Evolutionary conservation across 1,140 invertebrate species (phyloP).

Genomic region (Rhizoglyphus robini): DNA sequence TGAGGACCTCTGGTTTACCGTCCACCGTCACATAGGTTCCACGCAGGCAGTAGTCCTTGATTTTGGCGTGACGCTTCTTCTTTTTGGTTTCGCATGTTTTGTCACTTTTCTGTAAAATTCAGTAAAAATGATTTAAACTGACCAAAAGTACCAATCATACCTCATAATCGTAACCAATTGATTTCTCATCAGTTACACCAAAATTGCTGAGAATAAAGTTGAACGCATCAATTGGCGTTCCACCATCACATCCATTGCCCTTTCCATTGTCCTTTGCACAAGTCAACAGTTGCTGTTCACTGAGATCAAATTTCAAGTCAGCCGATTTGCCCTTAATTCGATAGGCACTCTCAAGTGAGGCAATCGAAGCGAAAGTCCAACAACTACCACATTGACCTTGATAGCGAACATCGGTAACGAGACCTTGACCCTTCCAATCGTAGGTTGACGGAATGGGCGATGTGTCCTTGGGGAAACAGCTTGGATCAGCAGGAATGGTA

Average conservation of each 20-base stretch:
- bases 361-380: conserved; percentile 15
- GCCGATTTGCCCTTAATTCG: too few relatives aligned
- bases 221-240: conserved; percentile 66
- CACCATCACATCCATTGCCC: conserved; percentile 86
- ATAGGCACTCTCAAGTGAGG: too few relatives aligned
- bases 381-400: conserved; percentile 16
- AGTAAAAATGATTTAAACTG: too few relatives aligned
- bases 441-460: conserved; percentile 49
- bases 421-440: too few relatives aligned
- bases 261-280: conserved; percentile 84
- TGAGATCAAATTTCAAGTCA: conserved; percentile 60
- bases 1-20: too few relatives aligned
- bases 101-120: not conserved
- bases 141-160: too few relatives aligned
- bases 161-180: conserved; percentile 8
- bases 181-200: conserved; percentile 20
- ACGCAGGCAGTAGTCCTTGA: too few relatives aligned
- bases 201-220: conserved; percentile 23
- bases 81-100: not conserved
- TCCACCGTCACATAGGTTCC: too few relatives aligned
- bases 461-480: not conserved
- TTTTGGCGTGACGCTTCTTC: too few relatives aligned
- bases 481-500: not conserved
- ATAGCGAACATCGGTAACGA: too few relatives aligned
- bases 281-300: too few relatives aligned